Conservation (phyloP, 2,797 vertebrate genomes). For the Geotrypetes seraphini region DNA sequence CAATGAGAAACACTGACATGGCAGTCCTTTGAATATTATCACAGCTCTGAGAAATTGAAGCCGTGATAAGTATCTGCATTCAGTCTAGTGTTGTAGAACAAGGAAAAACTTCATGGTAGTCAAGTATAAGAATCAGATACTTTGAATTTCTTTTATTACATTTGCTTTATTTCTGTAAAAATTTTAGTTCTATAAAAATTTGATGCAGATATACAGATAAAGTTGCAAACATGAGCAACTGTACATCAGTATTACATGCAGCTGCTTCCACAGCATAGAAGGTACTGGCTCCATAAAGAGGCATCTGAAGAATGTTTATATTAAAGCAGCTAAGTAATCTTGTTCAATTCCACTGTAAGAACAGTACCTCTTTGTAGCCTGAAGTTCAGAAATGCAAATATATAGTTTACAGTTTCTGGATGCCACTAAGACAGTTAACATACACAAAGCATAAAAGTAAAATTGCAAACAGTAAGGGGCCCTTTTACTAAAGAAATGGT, state of each 20-base stretch:
- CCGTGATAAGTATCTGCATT: no score
- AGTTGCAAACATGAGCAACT: constrained; percentile 25
- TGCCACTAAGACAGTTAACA: constrained; percentile 22
- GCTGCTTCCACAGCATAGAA: constrained; percentile 30
- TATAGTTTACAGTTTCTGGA: constrained; percentile 26
- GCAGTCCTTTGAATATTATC: no score
- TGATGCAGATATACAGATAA: constrained; percentile 32
- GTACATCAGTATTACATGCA: constrained; percentile 31
- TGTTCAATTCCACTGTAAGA: constrained; percentile 4
- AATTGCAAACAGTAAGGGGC: constrained; percentile 27
- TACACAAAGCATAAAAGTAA: constrained; percentile 23
- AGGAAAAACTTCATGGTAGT: no score
- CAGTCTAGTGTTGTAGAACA: no score
- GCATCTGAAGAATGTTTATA: constrained; percentile 12
- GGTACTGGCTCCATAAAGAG: constrained; percentile 34
- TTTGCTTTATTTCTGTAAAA: constrained; percentile 53
- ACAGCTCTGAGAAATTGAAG: no score
- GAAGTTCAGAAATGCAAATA: constrained; percentile 26
- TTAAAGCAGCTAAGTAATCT: constrained; percentile 17
- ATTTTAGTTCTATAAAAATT: constrained; percentile 42
- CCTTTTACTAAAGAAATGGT: no score
- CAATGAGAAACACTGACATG: no score
- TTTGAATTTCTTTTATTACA: constrained; percentile 25
- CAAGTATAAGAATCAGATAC: no score
- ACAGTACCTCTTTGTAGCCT: constrained; percentile 16